A percentile compares a stretch with the other conserved stretches of the same genome.
phyloP scores from a whole-genome alignment of 2,797 vertebrate species.

The Podarcis siculus region DNA sequence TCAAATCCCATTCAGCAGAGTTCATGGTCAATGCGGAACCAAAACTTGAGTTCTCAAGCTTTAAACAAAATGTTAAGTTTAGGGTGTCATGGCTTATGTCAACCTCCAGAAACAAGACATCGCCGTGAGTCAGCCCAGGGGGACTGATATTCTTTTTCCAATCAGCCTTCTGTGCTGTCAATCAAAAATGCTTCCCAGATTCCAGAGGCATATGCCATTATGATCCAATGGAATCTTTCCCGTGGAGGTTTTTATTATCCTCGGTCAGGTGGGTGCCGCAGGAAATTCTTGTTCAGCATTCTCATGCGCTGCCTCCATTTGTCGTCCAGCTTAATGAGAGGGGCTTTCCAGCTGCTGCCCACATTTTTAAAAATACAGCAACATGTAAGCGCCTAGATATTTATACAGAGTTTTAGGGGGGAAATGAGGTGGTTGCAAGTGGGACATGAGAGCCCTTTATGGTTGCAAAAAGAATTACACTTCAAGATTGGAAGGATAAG shows the following conservation, averaged over 20 bases:
- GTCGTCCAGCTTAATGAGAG: background rate
- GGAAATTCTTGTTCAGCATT: constrained; percentile 11
- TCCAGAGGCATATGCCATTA: background rate
- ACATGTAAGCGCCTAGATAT: background rate
- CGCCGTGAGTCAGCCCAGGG: background rate
- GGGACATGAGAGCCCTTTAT: no score
- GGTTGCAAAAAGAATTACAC: background rate
- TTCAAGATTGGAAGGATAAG: no score
- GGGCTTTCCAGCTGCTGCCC: constrained; percentile 9
- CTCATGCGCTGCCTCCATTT: constrained; percentile 1
- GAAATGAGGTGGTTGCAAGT: background rate
- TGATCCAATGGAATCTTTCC: background rate
- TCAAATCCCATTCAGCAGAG: background rate
- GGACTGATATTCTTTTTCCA: background rate
- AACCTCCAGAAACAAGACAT: background rate
- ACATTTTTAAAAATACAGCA: constrained; percentile 7
- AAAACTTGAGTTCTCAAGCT: background rate
- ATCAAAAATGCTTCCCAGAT: constrained; percentile 14
- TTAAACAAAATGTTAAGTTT: background rate
- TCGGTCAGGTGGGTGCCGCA: background rate
- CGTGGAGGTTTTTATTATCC: background rate
- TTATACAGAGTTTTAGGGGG: background rate
- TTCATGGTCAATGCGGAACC: background rate
- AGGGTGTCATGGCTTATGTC: background rate
- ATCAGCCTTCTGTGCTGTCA: background rate